Base-by-base conservation (phyloP, 2,113 vertebrate species). In the Genyomyrus donnyi region DNA sequence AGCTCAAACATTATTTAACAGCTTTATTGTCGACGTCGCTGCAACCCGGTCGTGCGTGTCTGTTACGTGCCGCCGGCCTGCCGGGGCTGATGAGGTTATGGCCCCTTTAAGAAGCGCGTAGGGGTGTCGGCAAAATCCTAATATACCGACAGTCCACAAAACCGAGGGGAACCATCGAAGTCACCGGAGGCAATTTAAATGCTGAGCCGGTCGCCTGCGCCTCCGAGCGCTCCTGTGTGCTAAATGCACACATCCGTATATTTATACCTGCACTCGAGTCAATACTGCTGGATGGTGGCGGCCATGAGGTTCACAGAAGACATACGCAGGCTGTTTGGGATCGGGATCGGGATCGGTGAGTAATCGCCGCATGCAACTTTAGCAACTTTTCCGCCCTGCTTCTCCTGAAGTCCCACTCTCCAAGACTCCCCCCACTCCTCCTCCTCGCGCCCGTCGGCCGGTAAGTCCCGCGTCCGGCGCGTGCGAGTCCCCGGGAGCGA, bases 301-400 rank as follows among this genome's bases (percentile, higher is more conserved):
- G 89, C 17, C 50, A 94, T 94, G 92, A 93, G 93, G 92, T 92
- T 93, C 85, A 91, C 94, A 92, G 89, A 90, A 89, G 92, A 93
- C 66, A 77, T 93, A 49, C 91, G 92, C 90, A 83, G 94, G 90
- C 62, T 94, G 45, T 90, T 94, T 13, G 9, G 62, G 27, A 70
- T 70, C 2, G 93, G 94, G 24, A 90, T 94, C 9, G 91, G 92
- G 89, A 89, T 90, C 90, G 93, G 94, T 94, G 91, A 93, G 94
- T 92, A 17, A 85, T 83, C 77, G 42, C 42, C 42, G 31, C 39
- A 45, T 45, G 39, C 15, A 83, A 85, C 21, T 86, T 86, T 86
- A 24, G 84, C 46, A 50, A 31, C 48, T 86, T 86, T 48, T 86
- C 48, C 48, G n/a, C 27, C 24, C 84, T 15, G 46, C 21, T 86